A percentile compares a stretch with the other conserved stretches of the same genome.
Conservation (phyloP, 2,888 invertebrate species). For the Acrocera orbiculus region DNA sequence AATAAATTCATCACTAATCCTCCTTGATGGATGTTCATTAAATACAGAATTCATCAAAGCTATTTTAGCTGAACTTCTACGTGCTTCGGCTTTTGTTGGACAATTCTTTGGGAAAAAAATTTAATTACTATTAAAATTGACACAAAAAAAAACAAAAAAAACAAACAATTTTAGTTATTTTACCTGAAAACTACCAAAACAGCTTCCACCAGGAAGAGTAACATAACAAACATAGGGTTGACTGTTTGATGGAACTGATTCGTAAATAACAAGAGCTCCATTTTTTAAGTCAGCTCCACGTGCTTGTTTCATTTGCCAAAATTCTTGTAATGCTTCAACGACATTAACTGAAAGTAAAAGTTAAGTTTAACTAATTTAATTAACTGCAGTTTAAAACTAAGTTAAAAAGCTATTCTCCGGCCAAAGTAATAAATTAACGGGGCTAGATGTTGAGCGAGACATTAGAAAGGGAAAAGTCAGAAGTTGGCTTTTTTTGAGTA, state of each 20-base stretch:
- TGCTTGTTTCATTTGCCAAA: constrained; percentile 93
- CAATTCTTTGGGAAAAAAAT: constrained; percentile 48
- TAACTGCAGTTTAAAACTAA: no score
- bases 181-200: constrained; percentile 91
- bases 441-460: no score
- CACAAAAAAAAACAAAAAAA: no score
- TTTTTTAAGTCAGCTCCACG: constrained; percentile 69
- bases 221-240: constrained; percentile 92
- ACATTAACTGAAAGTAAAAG: constrained; percentile 58
- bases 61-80: constrained; percentile 86
- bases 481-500: no score
- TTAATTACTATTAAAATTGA: no score
- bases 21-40: constrained; percentile 84
- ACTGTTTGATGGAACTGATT: constrained; percentile 77
- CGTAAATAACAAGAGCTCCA: constrained; percentile 85
- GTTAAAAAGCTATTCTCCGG: no score
- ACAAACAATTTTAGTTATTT: constrained; percentile 8
- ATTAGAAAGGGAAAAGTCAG: no score
- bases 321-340: constrained; percentile 88
- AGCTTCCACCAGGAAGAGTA: constrained; percentile 85
- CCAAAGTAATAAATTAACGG: no score
- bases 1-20: constrained; percentile 86
- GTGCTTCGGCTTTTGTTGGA: constrained; percentile 85
- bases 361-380: no score
- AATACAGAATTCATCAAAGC: constrained; percentile 94